Evolutionary conservation across 2,797 vertebrate genomes (phyloP).

Genomic region (Gila robusta): DNA sequence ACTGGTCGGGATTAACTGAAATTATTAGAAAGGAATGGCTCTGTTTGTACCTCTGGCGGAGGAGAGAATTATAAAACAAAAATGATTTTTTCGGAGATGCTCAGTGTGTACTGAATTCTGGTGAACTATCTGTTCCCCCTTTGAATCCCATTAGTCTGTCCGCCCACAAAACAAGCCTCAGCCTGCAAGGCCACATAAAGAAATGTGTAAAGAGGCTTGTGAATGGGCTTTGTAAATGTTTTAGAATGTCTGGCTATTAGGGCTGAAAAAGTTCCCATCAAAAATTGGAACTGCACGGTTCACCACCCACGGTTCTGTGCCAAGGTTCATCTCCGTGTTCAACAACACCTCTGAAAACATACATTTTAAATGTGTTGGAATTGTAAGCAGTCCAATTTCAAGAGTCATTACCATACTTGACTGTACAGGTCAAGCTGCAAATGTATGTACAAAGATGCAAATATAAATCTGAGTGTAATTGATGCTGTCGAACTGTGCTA

Average conservation of each 20-base stretch:
- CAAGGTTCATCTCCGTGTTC: not conserved
- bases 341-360: not conserved
- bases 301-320: not conserved
- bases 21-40: constrained; percentile 14
- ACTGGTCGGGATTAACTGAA: constrained; percentile 4
- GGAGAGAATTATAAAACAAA: constrained; percentile 32
- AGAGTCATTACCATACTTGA: not conserved
- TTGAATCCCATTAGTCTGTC: constrained; percentile 36
- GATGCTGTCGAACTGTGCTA: not conserved
- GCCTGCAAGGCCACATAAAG: constrained; percentile 15
- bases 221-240: constrained; percentile 42
- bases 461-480: not conserved
- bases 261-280: constrained; percentile 2
- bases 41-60: constrained; percentile 11
- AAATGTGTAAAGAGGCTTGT: constrained; percentile 27
- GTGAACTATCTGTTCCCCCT: constrained; percentile 17
- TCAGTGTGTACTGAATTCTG: not conserved
- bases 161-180: constrained; percentile 8
- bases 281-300: constrained; percentile 12
- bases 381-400: constrained; percentile 19
- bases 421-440: constrained; percentile 10
- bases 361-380: constrained; percentile 19
- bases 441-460: not conserved
- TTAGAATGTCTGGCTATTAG: constrained; percentile 33
- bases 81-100: constrained; percentile 11